Base-by-base conservation (phyloP, 2,797 vertebrate species). In the Gymnodraco acuticeps region DNA sequence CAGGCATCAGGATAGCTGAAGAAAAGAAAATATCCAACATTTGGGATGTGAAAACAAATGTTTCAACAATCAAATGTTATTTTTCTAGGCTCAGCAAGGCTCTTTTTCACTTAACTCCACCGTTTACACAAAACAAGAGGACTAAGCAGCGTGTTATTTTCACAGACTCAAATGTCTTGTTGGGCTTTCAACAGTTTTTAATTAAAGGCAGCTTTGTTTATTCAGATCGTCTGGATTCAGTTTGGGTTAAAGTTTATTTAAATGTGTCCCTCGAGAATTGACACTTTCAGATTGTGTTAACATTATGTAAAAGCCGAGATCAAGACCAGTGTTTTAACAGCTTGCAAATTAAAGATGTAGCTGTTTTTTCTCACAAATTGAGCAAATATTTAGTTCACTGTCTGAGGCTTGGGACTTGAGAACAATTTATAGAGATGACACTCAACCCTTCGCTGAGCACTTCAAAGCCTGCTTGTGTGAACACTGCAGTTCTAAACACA, bases 61-160 rank as follows among this genome's bases (percentile, higher is more conserved):
- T 67, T 80, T 75, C 81, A 60, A 66, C 51, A 67, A 53, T 54
- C 42, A 23, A 19, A 64, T 55, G 27, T 20, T 75, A 23, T 59
- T 60, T 41, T 51, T 55, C 19, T 16, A 38, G 10, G 20, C 72
- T 69, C 63, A 66, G 67, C 43, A 70, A 53, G 61, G 31, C 43
- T 76, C 71, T 58, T 70, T 73, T 82, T 58, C 78, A 75, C 43
- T 64, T 59, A 76, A 70, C n/a, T 51, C 50, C 17, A 78, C 45
- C 51, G 51, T 47, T 73, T 63, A 54, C 67, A 71, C 60, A 69
- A 72, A 78, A 80, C 58, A 82, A 61, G 46, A 67, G 51, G 56
- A 65, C 55, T 78, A 80, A 76, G 67, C 51, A 65, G 72, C 60
- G 65, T 81, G 70, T 78, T 77, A 75, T 61, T 88, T 80, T 60